Base-by-base conservation (phyloP, 1,140 invertebrate species). In the Cyphomyrmex costatus region DNA sequence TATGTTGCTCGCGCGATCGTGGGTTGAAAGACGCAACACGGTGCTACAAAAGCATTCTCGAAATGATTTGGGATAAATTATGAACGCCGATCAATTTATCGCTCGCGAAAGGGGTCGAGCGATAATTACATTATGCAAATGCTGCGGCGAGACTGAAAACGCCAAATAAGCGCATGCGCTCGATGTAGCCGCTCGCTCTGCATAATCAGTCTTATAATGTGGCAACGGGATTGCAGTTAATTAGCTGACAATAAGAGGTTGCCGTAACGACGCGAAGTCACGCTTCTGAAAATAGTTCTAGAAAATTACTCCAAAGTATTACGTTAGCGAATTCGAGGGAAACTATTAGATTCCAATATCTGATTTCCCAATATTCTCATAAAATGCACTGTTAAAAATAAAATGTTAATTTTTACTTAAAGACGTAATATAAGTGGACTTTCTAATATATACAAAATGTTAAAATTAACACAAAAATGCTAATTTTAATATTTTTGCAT, bases 111-210 rank as follows among this genome's bases (percentile, higher is more conserved):
- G 30, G 24, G 51, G 6, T 12, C 53, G 36, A n/a, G 85, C 70
- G 60, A 80, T 88, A 88, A 92, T 92, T 91, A 88, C 91, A 88
- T 92, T 91, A 89, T 90, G 88, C 87, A 92, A 92, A 91, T 89
- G 66, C 30, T 14, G 8, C 14, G 53, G 51, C 24, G 24, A 70
- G 70, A 65, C 74, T 51, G 56, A 61, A 60, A 80, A 65, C 12
- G 51, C 70, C 60, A 84, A 78, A 66, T 87, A 84, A 63, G 60
- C 82, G 83, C 85, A 68, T 79, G 70, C 78, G 60, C 24, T 60
- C 66, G 46, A 14, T 68, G 42, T 46, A 53, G 42, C 79, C 82
- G 85, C 60, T 74, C 78, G 73, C 87, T 92, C 84, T 86, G 90
- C 90, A 91, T 92, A 93, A 93, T 92, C 89, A 79, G 78, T 61